phyloP scores from a whole-genome alignment of 2,888 invertebrate genomes.

The Agrotis clavis region DNA sequence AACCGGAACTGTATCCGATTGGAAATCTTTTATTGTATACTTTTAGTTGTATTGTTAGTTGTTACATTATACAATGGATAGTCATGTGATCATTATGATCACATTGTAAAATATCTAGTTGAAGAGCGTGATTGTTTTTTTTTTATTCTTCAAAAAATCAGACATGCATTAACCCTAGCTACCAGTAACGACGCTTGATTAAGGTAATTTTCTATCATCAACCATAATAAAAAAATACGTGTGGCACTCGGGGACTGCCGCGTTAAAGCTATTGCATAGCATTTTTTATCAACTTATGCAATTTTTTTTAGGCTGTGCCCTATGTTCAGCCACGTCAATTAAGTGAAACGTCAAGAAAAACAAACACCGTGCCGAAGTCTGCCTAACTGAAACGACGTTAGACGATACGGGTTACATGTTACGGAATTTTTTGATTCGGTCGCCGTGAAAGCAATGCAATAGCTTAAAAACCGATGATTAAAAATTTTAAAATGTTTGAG shows the following conservation, averaged over 20 bases:
- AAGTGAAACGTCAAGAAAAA: too few relatives aligned
- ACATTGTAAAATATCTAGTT: constrained; percentile 12
- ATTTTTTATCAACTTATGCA: too few relatives aligned
- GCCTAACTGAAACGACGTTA: too few relatives aligned
- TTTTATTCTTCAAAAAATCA: not conserved
- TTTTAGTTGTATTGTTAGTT: constrained; percentile 51
- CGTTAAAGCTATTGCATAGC: too few relatives aligned
- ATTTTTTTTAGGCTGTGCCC: too few relatives aligned
- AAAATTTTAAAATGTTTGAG: not conserved
- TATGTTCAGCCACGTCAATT: too few relatives aligned
- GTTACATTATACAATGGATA: constrained; percentile 37
- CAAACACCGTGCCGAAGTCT: too few relatives aligned
- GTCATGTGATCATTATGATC: constrained; percentile 7
- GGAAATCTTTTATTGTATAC: constrained; percentile 38
- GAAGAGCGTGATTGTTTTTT: not conserved
- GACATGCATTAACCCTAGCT: not conserved
- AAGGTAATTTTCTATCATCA: not conserved
- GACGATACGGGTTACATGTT: too few relatives aligned
- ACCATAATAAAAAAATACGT: too few relatives aligned
- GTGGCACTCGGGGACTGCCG: too few relatives aligned
- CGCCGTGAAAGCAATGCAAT: too few relatives aligned
- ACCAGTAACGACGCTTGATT: not conserved
- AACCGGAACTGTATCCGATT: constrained; percentile 64
- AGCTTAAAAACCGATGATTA: not conserved
- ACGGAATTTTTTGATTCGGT: too few relatives aligned